These are phyloP conservation scores for Calosoma granatense DNA, from an alignment of 1,140 invertebrate species.

Conservation along the genomic window DNA sequence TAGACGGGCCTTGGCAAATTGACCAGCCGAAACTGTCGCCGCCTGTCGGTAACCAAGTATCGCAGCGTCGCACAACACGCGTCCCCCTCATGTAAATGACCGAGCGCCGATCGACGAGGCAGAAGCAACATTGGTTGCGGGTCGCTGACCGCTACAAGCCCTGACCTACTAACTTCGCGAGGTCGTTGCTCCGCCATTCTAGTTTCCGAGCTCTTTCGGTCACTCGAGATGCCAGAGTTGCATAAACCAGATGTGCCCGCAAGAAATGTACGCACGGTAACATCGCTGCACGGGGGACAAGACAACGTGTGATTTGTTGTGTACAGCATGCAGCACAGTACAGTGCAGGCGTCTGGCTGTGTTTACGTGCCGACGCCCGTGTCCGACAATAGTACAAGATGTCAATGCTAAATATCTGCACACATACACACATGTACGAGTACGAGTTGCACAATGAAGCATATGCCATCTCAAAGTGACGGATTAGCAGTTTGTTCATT, in stretches of 20 bases:
- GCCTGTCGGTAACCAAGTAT: no score
- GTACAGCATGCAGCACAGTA: neutral
- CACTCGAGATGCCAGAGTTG: conserved; percentile 26
- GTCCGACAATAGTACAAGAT: neutral
- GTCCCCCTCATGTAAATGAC: conserved; percentile 27
- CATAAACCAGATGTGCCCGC: conserved; percentile 16
- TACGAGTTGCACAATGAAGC: neutral
- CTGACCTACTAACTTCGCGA: conserved; percentile 37
- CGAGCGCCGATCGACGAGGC: conserved; percentile 12
- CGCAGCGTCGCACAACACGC: neutral
- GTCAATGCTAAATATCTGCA: conserved; percentile 11
- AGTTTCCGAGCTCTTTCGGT: conserved; percentile 33
- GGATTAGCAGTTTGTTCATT: conserved; percentile 10
- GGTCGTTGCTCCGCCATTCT: conserved; percentile 36
- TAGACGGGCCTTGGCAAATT: no score
- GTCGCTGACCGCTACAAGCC: conserved; percentile 31
- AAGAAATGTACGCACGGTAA: conserved; percentile 14
- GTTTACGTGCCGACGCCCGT: neutral
- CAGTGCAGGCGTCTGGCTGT: neutral
- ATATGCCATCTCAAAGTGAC: conserved; percentile 12
- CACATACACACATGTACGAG: conserved; percentile 9
- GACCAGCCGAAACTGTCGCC: no score
- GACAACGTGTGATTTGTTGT: neutral
- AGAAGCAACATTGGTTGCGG: conserved; percentile 13
- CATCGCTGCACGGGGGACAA: no score